Conservation (phyloP, 2,113 vertebrate species). For the Nesoenas mayeri region DNA sequence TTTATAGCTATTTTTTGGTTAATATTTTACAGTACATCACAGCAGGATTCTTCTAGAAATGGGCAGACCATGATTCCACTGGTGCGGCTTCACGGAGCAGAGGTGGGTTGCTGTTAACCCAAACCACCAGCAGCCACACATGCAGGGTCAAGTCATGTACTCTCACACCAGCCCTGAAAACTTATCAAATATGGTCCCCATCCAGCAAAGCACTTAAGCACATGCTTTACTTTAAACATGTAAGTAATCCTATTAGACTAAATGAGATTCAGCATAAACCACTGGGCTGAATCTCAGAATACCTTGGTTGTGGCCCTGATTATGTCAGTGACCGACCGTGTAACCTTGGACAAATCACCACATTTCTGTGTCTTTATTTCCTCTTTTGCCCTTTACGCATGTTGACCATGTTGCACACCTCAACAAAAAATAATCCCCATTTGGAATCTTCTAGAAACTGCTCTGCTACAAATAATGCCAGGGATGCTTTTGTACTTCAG, state of each 20-base stretch:
- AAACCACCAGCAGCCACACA: background rate
- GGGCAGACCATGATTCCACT: background rate
- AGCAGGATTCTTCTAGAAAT: slow-evolving; percentile 24
- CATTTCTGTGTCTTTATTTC: background rate
- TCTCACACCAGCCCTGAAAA: slow-evolving; percentile 44
- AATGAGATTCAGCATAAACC: slow-evolving; percentile 65
- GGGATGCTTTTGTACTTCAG: fast-evolving
- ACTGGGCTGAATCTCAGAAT: slow-evolving; percentile 52
- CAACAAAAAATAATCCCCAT: background rate
- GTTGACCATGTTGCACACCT: background rate
- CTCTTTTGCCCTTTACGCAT: background rate
- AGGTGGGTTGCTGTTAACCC: background rate
- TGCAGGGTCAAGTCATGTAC: background rate
- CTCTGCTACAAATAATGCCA: background rate
- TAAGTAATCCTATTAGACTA: slow-evolving; percentile 63
- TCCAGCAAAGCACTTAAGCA: slow-evolving; percentile 68
- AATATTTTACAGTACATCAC: background rate
- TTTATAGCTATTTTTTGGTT: background rate
- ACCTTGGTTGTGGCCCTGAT: slow-evolving; percentile 31
- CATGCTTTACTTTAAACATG: slow-evolving; percentile 66
- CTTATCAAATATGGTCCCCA: slow-evolving; percentile 62
- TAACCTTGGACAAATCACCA: slow-evolving; percentile 10
- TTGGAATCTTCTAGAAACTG: background rate
- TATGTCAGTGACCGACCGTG: background rate
- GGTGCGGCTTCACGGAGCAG: background rate